A percentile compares a stretch with the other conserved stretches of the same genome.
phyloP scores from a whole-genome alignment of 2,113 vertebrate genomes.

The Nothobranchius furzeri region DNA sequence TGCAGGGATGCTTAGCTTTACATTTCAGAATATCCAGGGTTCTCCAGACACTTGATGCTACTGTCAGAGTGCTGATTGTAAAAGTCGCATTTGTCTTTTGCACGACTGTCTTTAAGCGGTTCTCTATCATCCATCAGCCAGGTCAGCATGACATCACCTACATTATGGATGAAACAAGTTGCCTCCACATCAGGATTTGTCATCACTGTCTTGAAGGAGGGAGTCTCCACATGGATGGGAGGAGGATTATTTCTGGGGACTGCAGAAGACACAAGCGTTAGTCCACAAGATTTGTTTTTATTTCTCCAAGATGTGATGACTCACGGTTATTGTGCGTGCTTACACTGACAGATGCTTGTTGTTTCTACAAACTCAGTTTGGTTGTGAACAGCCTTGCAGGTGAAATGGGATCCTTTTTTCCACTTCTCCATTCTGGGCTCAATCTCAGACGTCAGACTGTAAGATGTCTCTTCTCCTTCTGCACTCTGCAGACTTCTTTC shows the following conservation, averaged over 20 bases:
- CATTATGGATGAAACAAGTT: conserved; percentile 54
- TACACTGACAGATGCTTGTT: conserved; percentile 66
- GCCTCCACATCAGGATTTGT: background rate
- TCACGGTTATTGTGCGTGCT: conserved; percentile 22
- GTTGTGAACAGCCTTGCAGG: conserved; percentile 41
- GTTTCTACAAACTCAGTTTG: rapidly evolving
- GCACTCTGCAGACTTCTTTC: conserved; percentile 16
- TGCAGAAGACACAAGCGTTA: conserved; percentile 8
- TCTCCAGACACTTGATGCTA: conserved; percentile 32
- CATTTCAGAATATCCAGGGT: conserved; percentile 38
- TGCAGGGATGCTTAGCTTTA: conserved; percentile 63
- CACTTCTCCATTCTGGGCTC: conserved; percentile 25
- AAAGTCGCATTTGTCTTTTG: background rate
- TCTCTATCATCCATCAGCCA: conserved; percentile 32
- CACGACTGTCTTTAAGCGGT: rapidly evolving
- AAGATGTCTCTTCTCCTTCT: background rate
- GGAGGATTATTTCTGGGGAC: conserved; percentile 10
- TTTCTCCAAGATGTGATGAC: background rate
- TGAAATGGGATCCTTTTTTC: conserved; percentile 31
- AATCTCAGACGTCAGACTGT: conserved; percentile 55
- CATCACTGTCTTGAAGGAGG: conserved; percentile 43
- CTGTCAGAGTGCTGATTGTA: conserved; percentile 19
- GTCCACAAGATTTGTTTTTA: too few species aligned
- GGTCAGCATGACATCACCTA: conserved; percentile 22
- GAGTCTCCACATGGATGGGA: conserved; percentile 25